Evolutionary conservation across 1,140 invertebrate species (phyloP), one percentile per base, ranked within the genome.

Genomic region (Dendroctonus valens): DNA sequence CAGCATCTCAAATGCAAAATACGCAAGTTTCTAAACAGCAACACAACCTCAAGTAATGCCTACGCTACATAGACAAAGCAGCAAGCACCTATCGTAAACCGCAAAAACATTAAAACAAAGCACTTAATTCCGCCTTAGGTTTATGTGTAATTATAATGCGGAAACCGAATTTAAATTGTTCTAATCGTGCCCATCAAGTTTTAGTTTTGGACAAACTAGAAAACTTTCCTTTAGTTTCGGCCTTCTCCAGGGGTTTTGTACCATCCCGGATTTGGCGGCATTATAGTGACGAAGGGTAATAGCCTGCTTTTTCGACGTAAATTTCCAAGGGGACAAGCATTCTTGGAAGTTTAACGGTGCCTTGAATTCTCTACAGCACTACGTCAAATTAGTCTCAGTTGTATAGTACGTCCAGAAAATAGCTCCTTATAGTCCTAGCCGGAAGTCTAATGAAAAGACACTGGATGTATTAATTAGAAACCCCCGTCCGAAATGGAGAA

Each of bases 91-190:
- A 26, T 26, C 26, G 26, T 26, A 26, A 26, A n/a, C 12, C 14
- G 41, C 5, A 37, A 11, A n/a, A 59, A 59, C 59, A 62, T 62
- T 62, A 62, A 53, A 62, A 42, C 59, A 62, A 63, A 63, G 44
- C 61, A 55, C 38, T 63, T 55, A 55, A 63, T 41, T n/a, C 48
- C 39, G 44, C 8, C 49, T n/a, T 8, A 14, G 61, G 41, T 63
- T 63, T 63, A 63, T 63, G 51, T 55, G 61, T 63, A 63, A 63
- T 63, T 63, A 63, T 63, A 52, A 63, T 54, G 53, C 61, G 61
- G 44, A 63, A 63, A 63, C 61, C 61, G 61, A 63, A 63, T 63
- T 63, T 63, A 63, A 63, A 63, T 63, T 42, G 40, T 63, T 55
- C 52, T 55, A 63, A 55, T 63, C 51, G 50, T 42, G 52, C 40